Evolutionary conservation across 2,113 vertebrate genomes (phyloP).

Genomic region (Esox niger): DNA sequence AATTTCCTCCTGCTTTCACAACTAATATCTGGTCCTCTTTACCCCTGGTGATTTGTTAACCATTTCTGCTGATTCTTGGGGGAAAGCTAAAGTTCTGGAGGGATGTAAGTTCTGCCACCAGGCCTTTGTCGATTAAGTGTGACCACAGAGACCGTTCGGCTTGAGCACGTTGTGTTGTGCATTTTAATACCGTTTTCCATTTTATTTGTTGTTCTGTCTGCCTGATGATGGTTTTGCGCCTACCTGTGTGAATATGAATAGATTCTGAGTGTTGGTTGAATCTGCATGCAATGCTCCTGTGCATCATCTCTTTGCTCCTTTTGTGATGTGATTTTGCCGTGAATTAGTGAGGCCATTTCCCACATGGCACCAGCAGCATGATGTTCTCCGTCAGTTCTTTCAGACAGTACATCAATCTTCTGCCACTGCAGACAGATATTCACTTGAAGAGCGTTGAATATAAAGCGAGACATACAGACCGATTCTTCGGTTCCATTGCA

Average conservation of each 20-base stretch:
- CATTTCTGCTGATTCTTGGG: conserved; percentile 82
- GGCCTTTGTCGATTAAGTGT: conserved; percentile 36
- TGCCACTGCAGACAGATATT: conserved; percentile 37
- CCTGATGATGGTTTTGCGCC: conserved; percentile 31
- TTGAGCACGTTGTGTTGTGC: conserved; percentile 15
- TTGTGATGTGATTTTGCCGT: conserved; percentile 33
- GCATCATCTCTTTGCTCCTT: conserved; percentile 37
- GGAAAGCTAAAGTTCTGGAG: conserved; percentile 91
- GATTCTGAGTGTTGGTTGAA: conserved; percentile 56
- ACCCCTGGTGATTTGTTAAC: conserved; percentile 73
- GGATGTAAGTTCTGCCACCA: conserved; percentile 85
- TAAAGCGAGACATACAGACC: conserved; percentile 42
- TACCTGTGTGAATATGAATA: conserved; percentile 54
- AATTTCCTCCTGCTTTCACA: conserved; percentile 50
- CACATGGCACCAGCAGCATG: conserved; percentile 31
- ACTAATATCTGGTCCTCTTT: conserved; percentile 85
- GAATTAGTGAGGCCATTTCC: conserved; percentile 11
- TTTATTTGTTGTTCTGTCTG: conserved; percentile 36
- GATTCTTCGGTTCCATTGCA: conserved; percentile 26
- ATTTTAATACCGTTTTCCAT: conserved; percentile 18
- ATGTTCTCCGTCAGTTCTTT: neutral
- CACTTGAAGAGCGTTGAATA: conserved; percentile 41
- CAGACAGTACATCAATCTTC: neutral
- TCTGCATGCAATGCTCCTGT: conserved; percentile 66
- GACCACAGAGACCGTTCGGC: conserved; percentile 19